Evolutionary conservation across 2,113 vertebrate species (phyloP).

Genomic region (Marcusenius ussheri): DNA sequence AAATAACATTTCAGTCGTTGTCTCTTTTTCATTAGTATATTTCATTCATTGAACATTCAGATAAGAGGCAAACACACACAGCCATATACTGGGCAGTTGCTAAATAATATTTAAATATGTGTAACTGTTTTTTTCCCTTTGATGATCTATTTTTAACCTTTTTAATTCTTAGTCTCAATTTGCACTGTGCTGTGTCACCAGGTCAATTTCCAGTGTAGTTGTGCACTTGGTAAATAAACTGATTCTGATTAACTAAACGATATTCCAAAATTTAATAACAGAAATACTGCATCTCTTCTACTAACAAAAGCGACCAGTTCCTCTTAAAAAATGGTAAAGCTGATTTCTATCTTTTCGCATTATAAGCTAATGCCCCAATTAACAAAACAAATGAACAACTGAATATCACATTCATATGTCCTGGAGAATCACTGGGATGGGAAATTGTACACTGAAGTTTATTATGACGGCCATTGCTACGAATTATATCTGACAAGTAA

Average conservation of each 20-base stretch:
- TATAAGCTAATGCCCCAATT: conserved; percentile 63
- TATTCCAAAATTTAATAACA: neutral
- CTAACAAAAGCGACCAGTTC: neutral
- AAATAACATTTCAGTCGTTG: neutral
- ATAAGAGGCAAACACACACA: neutral
- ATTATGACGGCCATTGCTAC: conserved; percentile 55
- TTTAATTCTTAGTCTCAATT: neutral
- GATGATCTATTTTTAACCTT: neutral
- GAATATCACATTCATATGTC: conserved; percentile 60
- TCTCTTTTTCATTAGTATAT: neutral
- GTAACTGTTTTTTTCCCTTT: neutral
- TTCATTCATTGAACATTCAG: neutral
- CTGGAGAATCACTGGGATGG: conserved; percentile 39
- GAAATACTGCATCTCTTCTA: neutral
- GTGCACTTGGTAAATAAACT: neutral
- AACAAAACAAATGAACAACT: conserved; percentile 54
- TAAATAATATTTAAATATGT: neutral
- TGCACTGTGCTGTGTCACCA: neutral
- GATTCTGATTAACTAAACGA: conserved; percentile 11
- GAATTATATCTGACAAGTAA: conserved; percentile 63
- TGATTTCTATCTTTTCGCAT: conserved; percentile 64
- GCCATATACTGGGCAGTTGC: neutral
- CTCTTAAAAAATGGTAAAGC: conserved; percentile 40
- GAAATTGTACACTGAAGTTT: conserved; percentile 37
- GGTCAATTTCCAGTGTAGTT: neutral